Conservation (phyloP, 2,888 invertebrate genomes). For the Drepanosiphum platanoidis region DNA sequence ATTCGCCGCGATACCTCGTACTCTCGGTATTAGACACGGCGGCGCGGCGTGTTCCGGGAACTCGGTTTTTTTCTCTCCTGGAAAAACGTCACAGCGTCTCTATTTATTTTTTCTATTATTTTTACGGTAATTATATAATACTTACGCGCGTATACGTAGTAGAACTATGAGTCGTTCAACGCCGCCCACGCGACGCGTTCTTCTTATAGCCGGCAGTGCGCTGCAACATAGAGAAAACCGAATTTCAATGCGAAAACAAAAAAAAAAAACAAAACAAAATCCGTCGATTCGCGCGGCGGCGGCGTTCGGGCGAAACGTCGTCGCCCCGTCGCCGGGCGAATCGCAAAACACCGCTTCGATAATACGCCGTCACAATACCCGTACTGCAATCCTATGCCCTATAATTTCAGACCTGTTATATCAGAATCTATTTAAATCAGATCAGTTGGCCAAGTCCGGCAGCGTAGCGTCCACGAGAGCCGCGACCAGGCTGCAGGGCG, state of each 20-base stretch:
- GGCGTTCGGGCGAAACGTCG: neutral
- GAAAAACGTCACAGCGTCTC: too few species aligned
- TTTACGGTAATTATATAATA: neutral
- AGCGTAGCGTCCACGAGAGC: conserved; percentile 3
- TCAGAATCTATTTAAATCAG: conserved; percentile 59
- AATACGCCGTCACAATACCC: neutral
- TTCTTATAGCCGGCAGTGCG: too few species aligned
- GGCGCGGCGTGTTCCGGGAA: too few species aligned
- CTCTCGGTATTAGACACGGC: too few species aligned
- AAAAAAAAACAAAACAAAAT: too few species aligned
- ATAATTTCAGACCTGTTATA: conserved; percentile 60
- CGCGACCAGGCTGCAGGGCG: conserved; percentile 10
- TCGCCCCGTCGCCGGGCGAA: neutral
- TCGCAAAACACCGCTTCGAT: neutral
- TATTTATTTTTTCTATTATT: neutral
- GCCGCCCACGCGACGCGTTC: too few species aligned
- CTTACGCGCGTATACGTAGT: neutral
- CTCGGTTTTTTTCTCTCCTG: neutral
- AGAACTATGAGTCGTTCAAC: too few species aligned
- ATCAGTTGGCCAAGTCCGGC: conserved; percentile 31
- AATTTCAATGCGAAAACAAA: too few species aligned
- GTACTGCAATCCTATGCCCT: conserved; percentile 1
- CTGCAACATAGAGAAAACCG: too few species aligned
- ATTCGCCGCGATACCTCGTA: too few species aligned
- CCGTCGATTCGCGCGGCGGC: too few species aligned